Percentiles rank a stretch among this genome's conserved stretches.
Conservation (phyloP, 2,797 vertebrate genomes). For the Staurois parvus region DNA sequence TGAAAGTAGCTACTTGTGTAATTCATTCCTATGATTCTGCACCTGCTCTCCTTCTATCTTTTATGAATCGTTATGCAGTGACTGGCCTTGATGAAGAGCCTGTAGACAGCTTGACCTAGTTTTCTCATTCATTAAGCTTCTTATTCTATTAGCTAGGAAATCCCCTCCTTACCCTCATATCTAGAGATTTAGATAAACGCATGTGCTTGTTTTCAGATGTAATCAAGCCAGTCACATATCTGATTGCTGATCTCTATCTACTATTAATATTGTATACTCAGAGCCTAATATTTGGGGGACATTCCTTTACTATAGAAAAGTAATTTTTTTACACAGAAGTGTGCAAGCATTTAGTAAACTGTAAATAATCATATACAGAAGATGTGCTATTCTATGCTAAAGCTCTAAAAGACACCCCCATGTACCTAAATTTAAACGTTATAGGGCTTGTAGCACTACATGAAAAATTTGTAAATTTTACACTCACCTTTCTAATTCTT, state of each 20-base stretch:
- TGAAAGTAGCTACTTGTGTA: slow-evolving; percentile 27
- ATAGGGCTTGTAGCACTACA: no score
- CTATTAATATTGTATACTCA: not conserved
- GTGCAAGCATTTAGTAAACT: no score
- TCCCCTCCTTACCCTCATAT: slow-evolving; percentile 55
- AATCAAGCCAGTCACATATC: slow-evolving; percentile 43
- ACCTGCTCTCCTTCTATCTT: slow-evolving; percentile 54
- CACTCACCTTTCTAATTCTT: no score
- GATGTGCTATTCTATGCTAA: no score
- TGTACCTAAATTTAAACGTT: no score
- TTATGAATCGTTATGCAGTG: slow-evolving; percentile 39
- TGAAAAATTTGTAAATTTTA: no score
- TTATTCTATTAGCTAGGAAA: slow-evolving; percentile 56
- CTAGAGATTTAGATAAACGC: slow-evolving; percentile 38
- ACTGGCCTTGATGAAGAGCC: slow-evolving; percentile 27
- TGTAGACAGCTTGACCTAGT: slow-evolving; percentile 37
- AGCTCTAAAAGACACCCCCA: no score
- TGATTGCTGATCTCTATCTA: slow-evolving; percentile 4
- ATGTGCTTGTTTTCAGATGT: slow-evolving; percentile 54
- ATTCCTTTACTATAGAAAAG: no score
- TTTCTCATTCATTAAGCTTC: not conserved
- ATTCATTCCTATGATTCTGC: slow-evolving; percentile 25
- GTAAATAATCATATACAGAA: no score
- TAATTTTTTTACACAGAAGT: no score
- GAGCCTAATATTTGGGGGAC: no score